Evolutionary conservation across 2,888 invertebrate species (phyloP), one percentile per base, ranked within the genome.

Genomic region (Drosophila cognata): DNA sequence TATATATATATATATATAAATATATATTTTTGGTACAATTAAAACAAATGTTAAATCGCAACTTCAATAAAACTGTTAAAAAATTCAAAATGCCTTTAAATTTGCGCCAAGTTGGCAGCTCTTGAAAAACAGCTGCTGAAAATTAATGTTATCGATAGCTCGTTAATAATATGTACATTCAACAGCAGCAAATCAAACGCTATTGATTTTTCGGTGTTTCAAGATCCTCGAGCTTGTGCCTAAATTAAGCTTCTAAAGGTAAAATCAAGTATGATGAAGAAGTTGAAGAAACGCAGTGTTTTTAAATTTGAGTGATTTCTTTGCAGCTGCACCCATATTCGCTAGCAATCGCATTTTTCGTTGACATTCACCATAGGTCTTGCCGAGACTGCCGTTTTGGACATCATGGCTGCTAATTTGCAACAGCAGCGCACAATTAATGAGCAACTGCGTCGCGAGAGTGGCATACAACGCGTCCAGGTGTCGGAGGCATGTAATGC

Each of bases 381-480:
- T 89, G 93, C 97, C 94, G 96, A 97, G 94, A 97, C 96, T 92
- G 97, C 97, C 94, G 96, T 97, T 94, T 96, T 97, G 96, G 97
- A 97, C 94, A 97, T 97, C 95, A 97, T 97, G 96, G 97, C 98
- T 95, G 97, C 97, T 89, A 97, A 96, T 93, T 94, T 98, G 92
- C 98, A 98, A 94, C 98, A 98, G 94, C 98, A 98, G 94, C 93
- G 93, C 53, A 96, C 97, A 94, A 96, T 98, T 82, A 98, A 98
- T 70, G 98, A 98, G 92, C 99, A 99, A 94, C 94, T 99, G 79
- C 95, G 98, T 77, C 95, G 98, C 61, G 99, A 99, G 93, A 98
- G 98, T 60, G 96, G 97, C 51, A 95, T 98, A 68, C 97, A 96
- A 91, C 95, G 98, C 67, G 95, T 98, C 35, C 90, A 89, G 50